Evolutionary conservation across 2,888 invertebrate genomes (phyloP).

Genomic region (Dorcus hopei): DNA sequence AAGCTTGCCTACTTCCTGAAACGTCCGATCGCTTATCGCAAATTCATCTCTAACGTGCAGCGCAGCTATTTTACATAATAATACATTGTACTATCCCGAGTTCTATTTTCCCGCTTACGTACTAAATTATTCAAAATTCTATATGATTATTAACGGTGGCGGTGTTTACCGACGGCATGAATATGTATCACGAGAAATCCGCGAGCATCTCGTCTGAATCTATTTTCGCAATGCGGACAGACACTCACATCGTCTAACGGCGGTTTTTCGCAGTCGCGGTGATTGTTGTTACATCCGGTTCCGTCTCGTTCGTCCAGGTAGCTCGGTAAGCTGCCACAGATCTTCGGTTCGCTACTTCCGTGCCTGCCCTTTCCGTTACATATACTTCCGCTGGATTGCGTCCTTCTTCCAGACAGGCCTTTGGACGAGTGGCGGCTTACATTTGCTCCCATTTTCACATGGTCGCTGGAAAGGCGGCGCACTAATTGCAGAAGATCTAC

Average conservation of each 20-base stretch:
- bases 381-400: slow-evolving; percentile 72
- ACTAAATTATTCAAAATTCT: too few relatives aligned
- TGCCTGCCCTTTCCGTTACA: slow-evolving; percentile 54
- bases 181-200: too few relatives aligned
- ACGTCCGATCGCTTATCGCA: too few relatives aligned
- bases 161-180: too few relatives aligned
- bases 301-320: slow-evolving; percentile 63
- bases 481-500: slow-evolving; percentile 49
- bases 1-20: too few relatives aligned
- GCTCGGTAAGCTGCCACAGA: slow-evolving; percentile 65
- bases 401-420: slow-evolving; percentile 66
- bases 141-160: too few relatives aligned
- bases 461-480: slow-evolving; percentile 50
- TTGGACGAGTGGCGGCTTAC: slow-evolving; percentile 74
- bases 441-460: slow-evolving; percentile 69
- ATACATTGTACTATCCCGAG: too few relatives aligned
- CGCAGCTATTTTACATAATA: too few relatives aligned
- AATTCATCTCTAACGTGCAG: too few relatives aligned
- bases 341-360: slow-evolving; percentile 36
- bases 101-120: too few relatives aligned
- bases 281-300: slow-evolving; percentile 41
- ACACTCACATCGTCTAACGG: slow-evolving; percentile 40
- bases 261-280: slow-evolving; percentile 41
- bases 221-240: not conserved
- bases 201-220: not conserved